These are phyloP conservation scores for Trachelus stipa DNA, from an alignment of 2,888 invertebrate genomes.

Conservation along the genomic window DNA sequence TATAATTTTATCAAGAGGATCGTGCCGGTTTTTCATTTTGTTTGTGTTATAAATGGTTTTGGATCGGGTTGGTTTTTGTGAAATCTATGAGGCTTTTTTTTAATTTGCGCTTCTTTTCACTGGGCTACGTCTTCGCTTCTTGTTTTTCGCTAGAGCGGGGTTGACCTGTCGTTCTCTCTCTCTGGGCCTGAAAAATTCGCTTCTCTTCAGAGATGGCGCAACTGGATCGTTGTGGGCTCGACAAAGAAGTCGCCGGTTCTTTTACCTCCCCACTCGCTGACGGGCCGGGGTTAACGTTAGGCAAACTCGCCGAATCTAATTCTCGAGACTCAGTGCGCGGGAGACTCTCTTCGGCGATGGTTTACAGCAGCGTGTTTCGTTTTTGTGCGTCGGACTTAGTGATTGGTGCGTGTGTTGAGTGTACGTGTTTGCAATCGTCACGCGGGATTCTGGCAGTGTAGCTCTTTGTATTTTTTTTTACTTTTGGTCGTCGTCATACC, in stretches of 20 bases:
- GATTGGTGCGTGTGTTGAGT: background rate
- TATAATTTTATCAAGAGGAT: background rate
- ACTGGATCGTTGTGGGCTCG: background rate
- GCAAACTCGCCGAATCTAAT: constrained; percentile 26
- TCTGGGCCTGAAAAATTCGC: background rate
- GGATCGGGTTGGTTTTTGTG: background rate
- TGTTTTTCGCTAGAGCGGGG: background rate
- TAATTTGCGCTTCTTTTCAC: background rate
- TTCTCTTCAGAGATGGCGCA: constrained; percentile 3
- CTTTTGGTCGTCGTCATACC: background rate
- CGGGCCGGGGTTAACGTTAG: constrained; percentile 28
- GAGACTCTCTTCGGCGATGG: constrained; percentile 19
- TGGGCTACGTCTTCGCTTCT: background rate
- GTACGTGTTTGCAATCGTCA: background rate
- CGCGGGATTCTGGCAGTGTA: background rate
- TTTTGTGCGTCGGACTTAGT: background rate
- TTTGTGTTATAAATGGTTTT: background rate
- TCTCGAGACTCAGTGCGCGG: constrained; percentile 20
- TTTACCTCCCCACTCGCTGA: constrained; percentile 8
- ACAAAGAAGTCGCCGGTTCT: background rate
- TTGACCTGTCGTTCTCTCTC: background rate
- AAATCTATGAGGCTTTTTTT: background rate
- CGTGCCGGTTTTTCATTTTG: background rate
- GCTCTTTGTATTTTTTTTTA: background rate
- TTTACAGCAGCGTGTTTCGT: background rate